Percentiles rank a stretch among this genome's conserved stretches.
These are phyloP conservation scores for Peromyscus nudipes DNA, from an alignment of 2,797 vertebrate species.

Conservation along the genomic window DNA sequence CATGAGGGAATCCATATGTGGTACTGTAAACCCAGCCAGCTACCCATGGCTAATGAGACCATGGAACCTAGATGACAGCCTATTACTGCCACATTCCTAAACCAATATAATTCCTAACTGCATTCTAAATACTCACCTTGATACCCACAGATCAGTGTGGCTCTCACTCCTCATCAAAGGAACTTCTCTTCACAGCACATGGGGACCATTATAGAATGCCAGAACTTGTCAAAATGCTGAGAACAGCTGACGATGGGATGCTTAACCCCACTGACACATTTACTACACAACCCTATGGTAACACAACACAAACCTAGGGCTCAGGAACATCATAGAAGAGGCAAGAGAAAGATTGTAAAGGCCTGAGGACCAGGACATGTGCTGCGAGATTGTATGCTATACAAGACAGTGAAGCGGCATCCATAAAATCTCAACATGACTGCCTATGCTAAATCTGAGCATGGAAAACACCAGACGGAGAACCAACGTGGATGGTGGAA, in stretches of 20 bases:
- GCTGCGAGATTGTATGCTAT: not conserved
- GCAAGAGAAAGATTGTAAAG: not conserved
- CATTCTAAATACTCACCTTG: not conserved
- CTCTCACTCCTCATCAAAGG: not conserved
- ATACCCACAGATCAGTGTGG: not conserved
- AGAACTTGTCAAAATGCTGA: not conserved
- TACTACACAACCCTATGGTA: not conserved
- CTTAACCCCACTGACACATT: not conserved
- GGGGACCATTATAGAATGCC: not conserved
- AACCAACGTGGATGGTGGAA: not conserved
- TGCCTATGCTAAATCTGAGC: not conserved
- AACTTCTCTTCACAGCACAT: not conserved
- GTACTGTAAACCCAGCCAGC: not conserved
- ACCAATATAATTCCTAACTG: not conserved
- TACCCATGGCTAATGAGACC: not conserved
- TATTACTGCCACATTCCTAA: not conserved
- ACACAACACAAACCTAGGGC: not conserved
- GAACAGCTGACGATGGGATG: not conserved
- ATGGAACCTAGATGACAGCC: not conserved
- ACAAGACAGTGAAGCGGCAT: not conserved
- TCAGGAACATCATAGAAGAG: not conserved
- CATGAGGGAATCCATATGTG: not conserved
- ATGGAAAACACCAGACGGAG: not conserved
- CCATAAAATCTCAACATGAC: not conserved
- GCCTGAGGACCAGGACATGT: not conserved